These are phyloP conservation scores for Magallana nippona DNA, from an alignment of 2,888 invertebrate genomes.

Conservation along the genomic window DNA sequence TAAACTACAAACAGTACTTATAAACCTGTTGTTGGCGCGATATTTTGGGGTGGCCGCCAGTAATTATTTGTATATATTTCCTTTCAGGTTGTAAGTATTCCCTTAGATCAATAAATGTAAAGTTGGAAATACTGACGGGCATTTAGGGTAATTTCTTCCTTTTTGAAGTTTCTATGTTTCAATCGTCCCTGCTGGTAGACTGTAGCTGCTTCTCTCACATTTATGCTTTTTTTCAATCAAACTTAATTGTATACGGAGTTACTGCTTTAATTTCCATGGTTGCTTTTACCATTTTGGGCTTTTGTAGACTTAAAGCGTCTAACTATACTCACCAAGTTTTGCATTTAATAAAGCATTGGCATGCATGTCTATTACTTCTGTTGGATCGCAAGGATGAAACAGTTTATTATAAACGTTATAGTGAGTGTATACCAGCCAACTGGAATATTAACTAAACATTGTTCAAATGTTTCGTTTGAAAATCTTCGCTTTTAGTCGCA, in stretches of 20 bases:
- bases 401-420: background rate
- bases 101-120: slow-evolving; percentile 37
- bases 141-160: slow-evolving; percentile 16
- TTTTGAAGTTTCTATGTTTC: slow-evolving; percentile 21
- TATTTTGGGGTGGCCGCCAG: background rate
- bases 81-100: slow-evolving; percentile 45
- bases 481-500: slow-evolving; percentile 5
- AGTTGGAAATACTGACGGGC: slow-evolving; percentile 34
- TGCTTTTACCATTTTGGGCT: background rate
- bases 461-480: background rate
- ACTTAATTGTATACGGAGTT: background rate
- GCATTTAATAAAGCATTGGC: slow-evolving; percentile 16
- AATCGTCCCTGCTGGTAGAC: slow-evolving; percentile 14
- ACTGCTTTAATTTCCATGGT: slow-evolving; percentile 8
- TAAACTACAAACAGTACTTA: background rate
- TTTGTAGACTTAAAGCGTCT: background rate
- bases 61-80: slow-evolving; percentile 14
- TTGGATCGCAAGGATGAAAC: slow-evolving; percentile 29
- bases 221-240: slow-evolving; percentile 2
- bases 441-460: slow-evolving; percentile 4
- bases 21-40: background rate
- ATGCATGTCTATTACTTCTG: background rate
- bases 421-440: background rate
- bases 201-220: slow-evolving; percentile 4
- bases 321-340: background rate